Evolutionary conservation across 1,140 invertebrate species (phyloP), one percentile per base, ranked within the genome.

Genomic region (Caerostris extrusa): DNA sequence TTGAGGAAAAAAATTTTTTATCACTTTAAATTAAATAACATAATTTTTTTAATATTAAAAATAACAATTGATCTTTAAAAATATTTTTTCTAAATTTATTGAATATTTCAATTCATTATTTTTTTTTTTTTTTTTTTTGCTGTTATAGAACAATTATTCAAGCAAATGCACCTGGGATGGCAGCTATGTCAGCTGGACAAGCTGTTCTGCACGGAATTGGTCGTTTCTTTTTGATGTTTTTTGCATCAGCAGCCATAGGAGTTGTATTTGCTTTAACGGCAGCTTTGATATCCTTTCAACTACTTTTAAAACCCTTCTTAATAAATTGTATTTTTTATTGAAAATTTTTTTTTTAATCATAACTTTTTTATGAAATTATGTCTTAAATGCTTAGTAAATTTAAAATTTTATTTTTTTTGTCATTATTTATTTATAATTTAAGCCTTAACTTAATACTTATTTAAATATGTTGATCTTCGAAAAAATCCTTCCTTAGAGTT

Each of bases 401-500:
- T 1, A 77, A 77, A 53, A 34, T 77, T 71, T 50, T 67, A 5
- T 77, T 53, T 3, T 50, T 12, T 53, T 77, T 77, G 12, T 34
- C 19, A n/a, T 69, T n/a, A 5, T n/a, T 7, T 19, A 19, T 77
- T 77, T 77, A 50, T 2, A 5, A 4, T 77, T 61, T 57, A 53
- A 56, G 93, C 94, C 85, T 95, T 95, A 90, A 95, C 57, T 94
- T 94, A 82, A 82, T 94, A 97, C 96, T 95, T 97, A 61, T 97
- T 99, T 55, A 99, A 99, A 96, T 98, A 99, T 96, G 97, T 99
- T 94, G 98, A 99, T 96, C 96, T 99, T 17, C 97, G 99, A 67
- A 99, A 99, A 96, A 99, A 99, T 96, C 99, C 99, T 0, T 99
- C 99, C 7, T 96, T 99, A 67, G 99, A 99, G 96, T 99, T 99